phyloP scores from a whole-genome alignment of 2,888 invertebrate species.

The Cylindroiulus punctatus region DNA sequence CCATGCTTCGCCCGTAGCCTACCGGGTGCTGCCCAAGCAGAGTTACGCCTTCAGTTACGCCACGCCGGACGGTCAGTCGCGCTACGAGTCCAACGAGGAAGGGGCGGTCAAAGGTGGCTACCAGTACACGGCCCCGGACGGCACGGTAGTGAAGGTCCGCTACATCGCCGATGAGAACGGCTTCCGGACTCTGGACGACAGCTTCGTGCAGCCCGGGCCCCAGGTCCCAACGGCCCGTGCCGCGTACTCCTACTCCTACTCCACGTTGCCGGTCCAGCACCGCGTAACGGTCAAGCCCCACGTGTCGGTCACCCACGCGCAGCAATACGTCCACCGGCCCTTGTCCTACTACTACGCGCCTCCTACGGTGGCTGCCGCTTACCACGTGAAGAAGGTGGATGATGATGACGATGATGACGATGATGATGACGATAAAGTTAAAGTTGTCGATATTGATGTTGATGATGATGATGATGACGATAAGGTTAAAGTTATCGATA shows the following conservation, averaged over 20 bases:
- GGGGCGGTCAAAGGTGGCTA: conserved; percentile 50
- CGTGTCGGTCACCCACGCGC: background rate
- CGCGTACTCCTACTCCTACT: conserved; percentile 40
- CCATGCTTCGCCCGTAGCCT: background rate
- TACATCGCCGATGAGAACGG: conserved; percentile 51
- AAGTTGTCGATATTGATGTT: too few species aligned
- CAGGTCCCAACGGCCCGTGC: background rate
- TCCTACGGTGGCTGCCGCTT: background rate
- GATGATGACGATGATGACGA: background rate
- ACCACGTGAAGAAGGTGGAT: background rate
- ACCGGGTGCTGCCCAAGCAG: background rate
- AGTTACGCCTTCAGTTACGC: conserved; percentile 51
- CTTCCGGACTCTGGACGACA: background rate
- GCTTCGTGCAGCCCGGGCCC: background rate
- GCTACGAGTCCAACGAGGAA: conserved; percentile 22
- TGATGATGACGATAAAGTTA: background rate
- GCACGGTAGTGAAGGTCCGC: background rate
- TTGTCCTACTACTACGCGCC: background rate
- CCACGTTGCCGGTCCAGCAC: background rate
- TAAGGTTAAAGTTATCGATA: too few species aligned
- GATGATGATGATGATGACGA: background rate
- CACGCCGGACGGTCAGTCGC: conserved; percentile 51
- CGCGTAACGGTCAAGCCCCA: conserved; percentile 10
- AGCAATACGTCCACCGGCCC: background rate
- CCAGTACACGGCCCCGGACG: conserved; percentile 44